Evolutionary conservation across 1,140 invertebrate species (phyloP).

Genomic region (Heliconius himera): DNA sequence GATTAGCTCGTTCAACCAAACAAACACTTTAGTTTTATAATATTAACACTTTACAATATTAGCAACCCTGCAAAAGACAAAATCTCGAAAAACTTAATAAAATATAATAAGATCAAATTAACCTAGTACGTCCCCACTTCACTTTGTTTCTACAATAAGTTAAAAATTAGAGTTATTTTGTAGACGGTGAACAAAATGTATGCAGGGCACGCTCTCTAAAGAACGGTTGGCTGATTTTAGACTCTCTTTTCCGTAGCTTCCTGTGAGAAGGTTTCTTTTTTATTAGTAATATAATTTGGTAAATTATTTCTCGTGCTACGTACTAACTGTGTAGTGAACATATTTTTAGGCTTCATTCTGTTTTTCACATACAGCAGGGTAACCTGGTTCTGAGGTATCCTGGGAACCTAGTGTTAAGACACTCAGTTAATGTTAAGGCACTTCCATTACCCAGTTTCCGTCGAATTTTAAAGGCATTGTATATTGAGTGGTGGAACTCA

Average conservation of each 20-base stretch:
- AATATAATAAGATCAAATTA: constrained; percentile 7
- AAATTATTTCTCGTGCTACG: not conserved
- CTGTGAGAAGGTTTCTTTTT: not conserved
- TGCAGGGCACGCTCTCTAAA: constrained; percentile 65
- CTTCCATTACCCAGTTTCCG: too few species aligned
- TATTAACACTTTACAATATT: not conserved
- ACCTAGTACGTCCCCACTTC: not conserved
- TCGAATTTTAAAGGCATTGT: too few species aligned
- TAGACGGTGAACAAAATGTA: constrained; percentile 35
- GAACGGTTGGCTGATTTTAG: constrained; percentile 66
- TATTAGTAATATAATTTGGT: not conserved
- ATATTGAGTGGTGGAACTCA: too few species aligned
- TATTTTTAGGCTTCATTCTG: too few species aligned
- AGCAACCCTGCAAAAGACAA: not conserved
- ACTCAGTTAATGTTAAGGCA: too few species aligned
- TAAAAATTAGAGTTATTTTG: constrained; percentile 19
- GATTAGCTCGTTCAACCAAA: too few species aligned
- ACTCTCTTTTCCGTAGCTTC: constrained; percentile 51
- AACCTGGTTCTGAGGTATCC: too few species aligned
- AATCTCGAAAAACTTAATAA: not conserved
- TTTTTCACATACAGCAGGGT: too few species aligned
- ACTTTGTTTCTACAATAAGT: constrained; percentile 12
- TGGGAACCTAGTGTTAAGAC: too few species aligned
- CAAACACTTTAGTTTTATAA: too few species aligned
- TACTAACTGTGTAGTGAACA: too few species aligned